phyloP scores from a whole-genome alignment of 2,113 vertebrate genomes.

The Calypte anna region DNA sequence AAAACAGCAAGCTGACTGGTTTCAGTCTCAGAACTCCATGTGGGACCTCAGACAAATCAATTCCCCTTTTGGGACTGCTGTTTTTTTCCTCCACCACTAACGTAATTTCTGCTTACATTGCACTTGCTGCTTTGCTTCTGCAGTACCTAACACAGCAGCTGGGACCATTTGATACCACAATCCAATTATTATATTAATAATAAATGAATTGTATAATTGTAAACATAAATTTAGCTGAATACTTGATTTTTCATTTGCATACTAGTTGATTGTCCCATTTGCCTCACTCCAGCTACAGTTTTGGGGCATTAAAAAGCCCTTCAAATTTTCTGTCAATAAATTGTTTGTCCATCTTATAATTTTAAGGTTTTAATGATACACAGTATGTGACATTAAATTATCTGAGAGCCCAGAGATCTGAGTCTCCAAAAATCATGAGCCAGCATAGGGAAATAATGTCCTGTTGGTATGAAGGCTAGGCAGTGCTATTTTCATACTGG shows the following conservation, averaged over 20 bases:
- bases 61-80: background rate
- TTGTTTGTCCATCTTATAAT: background rate
- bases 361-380: background rate
- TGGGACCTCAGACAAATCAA: background rate
- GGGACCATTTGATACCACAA: background rate
- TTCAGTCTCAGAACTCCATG: background rate
- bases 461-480: background rate
- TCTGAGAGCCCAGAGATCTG: background rate
- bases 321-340: background rate
- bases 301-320: background rate
- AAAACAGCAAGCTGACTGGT: background rate
- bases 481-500: background rate
- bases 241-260: background rate
- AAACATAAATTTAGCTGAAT: background rate
- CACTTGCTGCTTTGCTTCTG: background rate
- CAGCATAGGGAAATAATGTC: background rate
- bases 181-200: slow-evolving; percentile 18
- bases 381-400: background rate
- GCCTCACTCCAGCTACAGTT: background rate
- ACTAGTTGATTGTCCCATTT: background rate
- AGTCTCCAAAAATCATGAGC: background rate
- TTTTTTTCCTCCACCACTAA: background rate
- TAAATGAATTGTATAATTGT: background rate
- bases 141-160: background rate
- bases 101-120: background rate